phyloP scores from a whole-genome alignment of 2,888 invertebrate genomes.

The Stratiomys singularior region DNA sequence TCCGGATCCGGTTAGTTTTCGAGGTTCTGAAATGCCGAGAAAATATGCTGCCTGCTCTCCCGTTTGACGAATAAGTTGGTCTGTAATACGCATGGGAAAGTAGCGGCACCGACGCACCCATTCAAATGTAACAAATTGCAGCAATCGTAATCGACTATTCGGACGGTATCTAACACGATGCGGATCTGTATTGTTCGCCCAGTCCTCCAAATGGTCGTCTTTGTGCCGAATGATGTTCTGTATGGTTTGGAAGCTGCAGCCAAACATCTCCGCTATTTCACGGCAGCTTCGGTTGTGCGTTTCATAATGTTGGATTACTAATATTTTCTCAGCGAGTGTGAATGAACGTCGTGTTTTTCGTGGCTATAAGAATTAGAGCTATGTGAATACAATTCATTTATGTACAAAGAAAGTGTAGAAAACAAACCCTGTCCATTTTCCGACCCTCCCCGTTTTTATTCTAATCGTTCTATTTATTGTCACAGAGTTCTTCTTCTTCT shows the following conservation, averaged over 20 bases:
- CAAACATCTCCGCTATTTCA: conserved; percentile 35
- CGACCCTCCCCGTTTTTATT: conserved; percentile 46
- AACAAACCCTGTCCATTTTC: conserved; percentile 56
- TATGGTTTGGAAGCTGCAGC: conserved; percentile 40
- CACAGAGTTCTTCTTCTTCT: conserved; percentile 35
- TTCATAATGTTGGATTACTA: conserved; percentile 29
- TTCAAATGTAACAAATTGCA: conserved; percentile 33
- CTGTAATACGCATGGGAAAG: conserved; percentile 43
- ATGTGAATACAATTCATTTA: background rate
- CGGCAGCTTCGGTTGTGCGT: conserved; percentile 15
- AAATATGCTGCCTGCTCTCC: conserved; percentile 47
- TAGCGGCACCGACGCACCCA: conserved; percentile 42
- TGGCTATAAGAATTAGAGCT: conserved; percentile 26
- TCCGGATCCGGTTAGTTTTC: conserved; percentile 45
- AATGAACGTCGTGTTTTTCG: conserved; percentile 49
- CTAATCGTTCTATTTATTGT: conserved; percentile 45
- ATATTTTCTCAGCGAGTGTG: conserved; percentile 34
- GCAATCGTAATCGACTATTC: conserved; percentile 6
- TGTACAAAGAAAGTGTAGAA: conserved; percentile 63
- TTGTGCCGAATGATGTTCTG: conserved; percentile 43
- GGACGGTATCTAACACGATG: conserved; percentile 33
- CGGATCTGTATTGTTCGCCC: conserved; percentile 44
- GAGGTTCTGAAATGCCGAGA: conserved; percentile 45
- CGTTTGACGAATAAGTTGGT: conserved; percentile 41
- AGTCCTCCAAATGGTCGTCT: conserved; percentile 40